Base-by-base conservation (phyloP, 1,140 invertebrate genomes). In the Drosophila sechellia region DNA sequence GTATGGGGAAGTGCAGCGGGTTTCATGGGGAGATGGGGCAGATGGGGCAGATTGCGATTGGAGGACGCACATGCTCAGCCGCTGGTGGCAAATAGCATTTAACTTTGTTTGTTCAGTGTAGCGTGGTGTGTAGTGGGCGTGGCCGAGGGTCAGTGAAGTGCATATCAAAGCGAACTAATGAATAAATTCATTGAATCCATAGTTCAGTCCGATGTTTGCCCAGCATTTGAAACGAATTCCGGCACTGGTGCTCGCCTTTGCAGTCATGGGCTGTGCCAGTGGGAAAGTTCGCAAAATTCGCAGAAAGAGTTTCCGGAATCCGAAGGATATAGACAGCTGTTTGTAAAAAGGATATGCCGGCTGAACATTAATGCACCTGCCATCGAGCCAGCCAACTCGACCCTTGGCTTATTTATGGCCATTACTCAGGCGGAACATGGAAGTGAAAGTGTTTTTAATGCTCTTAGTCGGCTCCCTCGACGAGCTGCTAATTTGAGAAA, bases 131-230 rank as follows among this genome's bases (percentile, higher is more conserved):
- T 78, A 77, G 58, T 65, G 58, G 22, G 53, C 52, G 43, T 60
- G 50, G 56, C 37, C 20, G 46, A 46, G 59, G 66, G 58, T 65
- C 70, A 69, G 58, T 71, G 61, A 64, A 83, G 71, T 87, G 83
- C 83, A 87, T 87, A 87, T 87, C 83, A 87, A 87, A 87, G 83
- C 71, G 72, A 89, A 87, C 79, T 87, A 87, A 87, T 87, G 83
- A 87, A 87, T 87, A 87, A 83, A 87, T 87, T 87, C 83, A 87
- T 83, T 89, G 84, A 87, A 87, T 89, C 71, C 56, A 50, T 77
- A 72, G 79, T 43, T 77, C 66, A 58, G 75, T 53, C 64, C 71
- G 59, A 83, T 76, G 76, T 87, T 89, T 83, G 70, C 84, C 59
- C 58, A 87, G 70, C 79, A 73, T 79, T 87, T 63, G 83, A 76